Evolutionary conservation across 2,888 invertebrate genomes (phyloP).

Genomic region (Drosophila kambysellisi): DNA sequence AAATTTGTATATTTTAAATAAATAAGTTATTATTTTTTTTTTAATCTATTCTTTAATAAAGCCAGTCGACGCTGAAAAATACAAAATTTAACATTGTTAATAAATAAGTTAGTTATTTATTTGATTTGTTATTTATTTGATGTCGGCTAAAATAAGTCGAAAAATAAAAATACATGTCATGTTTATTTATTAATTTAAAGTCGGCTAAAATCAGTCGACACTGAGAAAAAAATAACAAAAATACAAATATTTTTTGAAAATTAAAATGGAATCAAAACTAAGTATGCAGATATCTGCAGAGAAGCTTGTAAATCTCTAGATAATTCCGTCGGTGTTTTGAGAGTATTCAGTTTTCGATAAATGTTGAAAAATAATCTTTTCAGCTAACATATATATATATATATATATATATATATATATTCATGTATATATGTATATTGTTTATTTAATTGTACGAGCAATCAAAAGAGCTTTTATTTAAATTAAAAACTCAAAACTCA

Average conservation of each 20-base stretch:
- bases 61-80: too few species aligned
- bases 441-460: background rate
- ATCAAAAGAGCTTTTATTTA: background rate
- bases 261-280: background rate
- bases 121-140: background rate
- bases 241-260: background rate
- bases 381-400: too few species aligned
- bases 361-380: background rate
- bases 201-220: background rate
- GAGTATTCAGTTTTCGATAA: background rate
- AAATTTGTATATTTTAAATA: background rate
- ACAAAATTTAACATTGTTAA: background rate
- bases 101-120: background rate
- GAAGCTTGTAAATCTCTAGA: background rate
- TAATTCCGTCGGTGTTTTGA: background rate
- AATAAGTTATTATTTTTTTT: background rate
- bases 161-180: background rate
- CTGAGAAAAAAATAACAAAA: background rate
- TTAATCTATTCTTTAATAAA: background rate
- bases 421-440: too few species aligned
- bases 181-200: background rate
- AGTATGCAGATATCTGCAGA: background rate
- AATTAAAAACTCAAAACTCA: background rate
- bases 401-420: too few species aligned
- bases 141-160: too few species aligned